Conservation (phyloP, 2,888 invertebrate genomes). For the Xestia xanthographa region DNA sequence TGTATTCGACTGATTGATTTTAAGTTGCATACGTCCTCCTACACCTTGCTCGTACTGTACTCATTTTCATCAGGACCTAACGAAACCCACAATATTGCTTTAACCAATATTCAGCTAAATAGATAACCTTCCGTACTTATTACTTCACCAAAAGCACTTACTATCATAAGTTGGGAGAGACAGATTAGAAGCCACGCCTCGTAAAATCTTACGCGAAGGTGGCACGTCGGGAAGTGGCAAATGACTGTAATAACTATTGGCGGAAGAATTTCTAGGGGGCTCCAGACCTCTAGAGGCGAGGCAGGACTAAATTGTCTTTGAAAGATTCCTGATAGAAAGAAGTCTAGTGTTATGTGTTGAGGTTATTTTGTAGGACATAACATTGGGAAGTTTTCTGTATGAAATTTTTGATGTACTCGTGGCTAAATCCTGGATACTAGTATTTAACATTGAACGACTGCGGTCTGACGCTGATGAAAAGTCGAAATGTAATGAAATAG, state of each 20-base stretch:
- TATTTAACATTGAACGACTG: too few species aligned
- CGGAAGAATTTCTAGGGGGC: slow-evolving; percentile 26
- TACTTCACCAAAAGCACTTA: slow-evolving; percentile 41
- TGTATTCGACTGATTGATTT: too few species aligned
- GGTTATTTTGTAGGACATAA: not conserved
- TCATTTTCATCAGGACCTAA: not conserved
- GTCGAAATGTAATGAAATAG: too few species aligned
- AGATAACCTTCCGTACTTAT: slow-evolving; percentile 3
- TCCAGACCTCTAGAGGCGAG: slow-evolving; percentile 7
- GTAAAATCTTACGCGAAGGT: slow-evolving; percentile 56
- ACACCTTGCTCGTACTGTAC: not conserved
- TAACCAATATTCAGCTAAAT: not conserved
- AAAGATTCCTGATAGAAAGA: slow-evolving; percentile 22
- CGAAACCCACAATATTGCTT: not conserved
- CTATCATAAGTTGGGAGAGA: slow-evolving; percentile 35
- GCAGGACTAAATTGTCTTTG: slow-evolving; percentile 11
- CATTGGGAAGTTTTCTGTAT: too few species aligned
- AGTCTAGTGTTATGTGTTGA: not conserved
- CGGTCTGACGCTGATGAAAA: too few species aligned
- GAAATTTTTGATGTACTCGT: too few species aligned
- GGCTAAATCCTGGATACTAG: too few species aligned
- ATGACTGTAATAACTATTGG: slow-evolving; percentile 53
- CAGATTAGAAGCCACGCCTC: slow-evolving; percentile 40
- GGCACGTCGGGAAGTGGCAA: slow-evolving; percentile 13
- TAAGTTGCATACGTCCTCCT: too few species aligned